Percentiles rank a stretch among this genome's conserved stretches.
phyloP scores from a whole-genome alignment of 1,140 invertebrate genomes.

The Dinoponera quadriceps region DNA sequence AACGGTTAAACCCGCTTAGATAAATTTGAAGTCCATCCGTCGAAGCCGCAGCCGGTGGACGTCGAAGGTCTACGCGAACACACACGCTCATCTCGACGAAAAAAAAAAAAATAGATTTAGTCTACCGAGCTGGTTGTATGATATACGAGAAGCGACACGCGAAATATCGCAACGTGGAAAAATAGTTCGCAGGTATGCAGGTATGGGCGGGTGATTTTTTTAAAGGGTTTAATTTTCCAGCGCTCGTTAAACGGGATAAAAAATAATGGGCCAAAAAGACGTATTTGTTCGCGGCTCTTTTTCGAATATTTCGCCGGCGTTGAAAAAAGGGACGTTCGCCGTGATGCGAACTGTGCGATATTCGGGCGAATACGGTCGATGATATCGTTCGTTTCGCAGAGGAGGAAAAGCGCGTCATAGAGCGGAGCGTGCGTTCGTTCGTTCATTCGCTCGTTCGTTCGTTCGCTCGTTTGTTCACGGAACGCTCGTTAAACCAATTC shows the following conservation, averaged over 20 bases:
- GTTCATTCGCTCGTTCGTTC: too few species aligned
- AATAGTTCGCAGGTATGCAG: background rate
- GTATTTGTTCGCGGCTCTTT: slow-evolving; percentile 32
- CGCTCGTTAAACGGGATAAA: slow-evolving; percentile 49
- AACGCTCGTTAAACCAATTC: background rate
- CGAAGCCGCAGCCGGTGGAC: background rate
- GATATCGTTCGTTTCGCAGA: background rate
- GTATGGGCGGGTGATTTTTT: slow-evolving; percentile 32
- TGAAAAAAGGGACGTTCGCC: slow-evolving; percentile 18
- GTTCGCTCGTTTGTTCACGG: background rate
- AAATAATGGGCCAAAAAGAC: slow-evolving; percentile 44
- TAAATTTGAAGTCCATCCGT: slow-evolving; percentile 14
- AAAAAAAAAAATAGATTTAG: slow-evolving; percentile 4
- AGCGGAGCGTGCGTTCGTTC: background rate
- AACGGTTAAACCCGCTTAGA: background rate
- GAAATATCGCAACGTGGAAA: background rate
- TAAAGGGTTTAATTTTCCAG: slow-evolving; percentile 36
- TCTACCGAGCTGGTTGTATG: too few species aligned
- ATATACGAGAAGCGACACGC: background rate
- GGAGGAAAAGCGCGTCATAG: background rate
- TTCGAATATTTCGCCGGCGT: background rate
- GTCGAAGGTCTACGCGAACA: background rate
- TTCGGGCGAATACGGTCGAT: background rate
- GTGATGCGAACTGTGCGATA: background rate
- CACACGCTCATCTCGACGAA: background rate